Percentiles rank a stretch among this genome's conserved stretches.
Conservation (phyloP, 2,113 vertebrate species). For the Polypterus senegalus region DNA sequence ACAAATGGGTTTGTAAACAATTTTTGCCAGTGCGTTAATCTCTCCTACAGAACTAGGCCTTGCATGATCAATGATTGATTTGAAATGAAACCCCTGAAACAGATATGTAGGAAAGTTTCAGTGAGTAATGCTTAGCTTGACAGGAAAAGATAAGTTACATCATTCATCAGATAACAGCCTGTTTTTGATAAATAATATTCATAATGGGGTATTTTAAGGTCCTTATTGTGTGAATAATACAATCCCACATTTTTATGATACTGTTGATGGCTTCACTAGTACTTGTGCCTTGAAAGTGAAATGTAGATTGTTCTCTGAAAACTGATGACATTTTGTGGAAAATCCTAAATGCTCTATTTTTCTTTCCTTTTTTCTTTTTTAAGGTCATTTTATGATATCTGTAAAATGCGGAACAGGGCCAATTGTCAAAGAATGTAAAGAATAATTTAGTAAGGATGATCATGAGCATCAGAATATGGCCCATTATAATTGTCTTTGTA, state of each 20-base stretch:
- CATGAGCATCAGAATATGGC: too few species aligned
- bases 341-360: too few species aligned
- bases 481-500: too few species aligned
- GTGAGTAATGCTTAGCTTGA: conserved; percentile 85
- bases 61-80: conserved; percentile 90
- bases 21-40: conserved; percentile 76
- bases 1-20: conserved; percentile 80
- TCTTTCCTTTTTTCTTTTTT: too few species aligned
- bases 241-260: conserved; percentile 52
- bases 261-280: not conserved
- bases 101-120: conserved; percentile 85
- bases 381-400: not conserved
- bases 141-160: conserved; percentile 87
- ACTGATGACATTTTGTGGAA: not conserved
- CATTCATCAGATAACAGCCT: conserved; percentile 75
- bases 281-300: not conserved
- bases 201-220: conserved; percentile 77
- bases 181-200: conserved; percentile 88
- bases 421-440: too few species aligned
- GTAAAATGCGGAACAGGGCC: too few species aligned
- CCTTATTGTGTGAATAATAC: conserved; percentile 71
- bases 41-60: conserved; percentile 60
- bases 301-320: not conserved
- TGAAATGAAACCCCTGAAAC: conserved; percentile 77
- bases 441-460: too few species aligned